Percentiles rank a stretch among this genome's conserved stretches.
Evolutionary conservation across 2,113 vertebrate genomes (phyloP).

Genomic region (Isurus oxyrinchus): DNA sequence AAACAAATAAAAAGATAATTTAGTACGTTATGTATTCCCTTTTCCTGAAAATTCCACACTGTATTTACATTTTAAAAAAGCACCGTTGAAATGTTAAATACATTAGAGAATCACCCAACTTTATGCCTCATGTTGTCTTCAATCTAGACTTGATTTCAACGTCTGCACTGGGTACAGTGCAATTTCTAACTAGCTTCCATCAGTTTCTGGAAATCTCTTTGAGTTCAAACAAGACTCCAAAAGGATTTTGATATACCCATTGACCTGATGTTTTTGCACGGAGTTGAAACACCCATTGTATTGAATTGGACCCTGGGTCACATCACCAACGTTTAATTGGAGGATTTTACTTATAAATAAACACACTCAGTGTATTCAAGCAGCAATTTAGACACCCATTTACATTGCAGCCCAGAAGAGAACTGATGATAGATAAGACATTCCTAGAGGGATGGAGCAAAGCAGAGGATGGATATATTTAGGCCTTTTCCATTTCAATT

Average conservation of each 20-base stretch:
- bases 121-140: not conserved
- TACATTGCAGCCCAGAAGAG: not conserved
- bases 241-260: not conserved
- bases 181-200: not conserved
- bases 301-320: not conserved
- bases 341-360: conserved; percentile 15
- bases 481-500: not conserved
- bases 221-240: not conserved
- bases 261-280: not conserved
- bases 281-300: not conserved
- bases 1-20: not conserved
- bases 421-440: not conserved
- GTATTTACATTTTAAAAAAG: not conserved
- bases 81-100: not conserved
- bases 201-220: not conserved
- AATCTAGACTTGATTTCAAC: not conserved
- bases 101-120: not conserved
- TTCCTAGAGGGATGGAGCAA: not conserved
- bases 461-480: not conserved
- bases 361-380: not conserved
- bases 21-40: not conserved
- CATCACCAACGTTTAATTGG: not conserved
- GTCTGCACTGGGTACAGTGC: not conserved
- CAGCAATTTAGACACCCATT: not conserved
- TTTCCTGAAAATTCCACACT: not conserved